Conservation (phyloP, 2,113 vertebrate genomes). For the Capreolus pygargus region DNA sequence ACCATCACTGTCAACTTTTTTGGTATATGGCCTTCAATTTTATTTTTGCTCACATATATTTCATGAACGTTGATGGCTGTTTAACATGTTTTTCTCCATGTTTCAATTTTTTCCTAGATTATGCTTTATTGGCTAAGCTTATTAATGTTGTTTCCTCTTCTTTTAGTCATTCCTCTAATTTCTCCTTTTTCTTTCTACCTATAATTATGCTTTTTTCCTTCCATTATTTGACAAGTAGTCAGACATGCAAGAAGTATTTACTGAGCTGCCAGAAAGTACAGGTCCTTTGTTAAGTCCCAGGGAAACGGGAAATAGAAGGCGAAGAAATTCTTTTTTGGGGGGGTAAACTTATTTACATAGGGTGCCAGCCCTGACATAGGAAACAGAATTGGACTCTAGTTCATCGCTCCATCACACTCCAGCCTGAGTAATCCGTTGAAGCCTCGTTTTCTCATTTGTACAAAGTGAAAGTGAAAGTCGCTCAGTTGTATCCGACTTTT, state of each 20-base stretch:
- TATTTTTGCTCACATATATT: neutral
- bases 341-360: neutral
- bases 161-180: neutral
- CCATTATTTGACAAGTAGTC: neutral
- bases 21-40: neutral
- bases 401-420: neutral
- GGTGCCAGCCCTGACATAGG: neutral
- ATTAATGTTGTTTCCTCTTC: neutral
- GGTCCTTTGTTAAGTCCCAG: neutral
- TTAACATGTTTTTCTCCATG: neutral
- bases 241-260: neutral
- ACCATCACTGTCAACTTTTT: neutral
- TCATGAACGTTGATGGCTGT: neutral
- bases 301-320: constrained; percentile 9
- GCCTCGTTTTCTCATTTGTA: neutral
- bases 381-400: neutral
- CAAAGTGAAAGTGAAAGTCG: neutral
- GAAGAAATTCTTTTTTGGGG: neutral
- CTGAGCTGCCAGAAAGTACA: neutral
- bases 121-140: neutral
- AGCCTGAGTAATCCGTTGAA: neutral
- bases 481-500: neutral
- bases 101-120: neutral
- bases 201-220: neutral
- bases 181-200: neutral